Base-by-base conservation (phyloP, 2,888 invertebrate species). In the Globia sparganii region DNA sequence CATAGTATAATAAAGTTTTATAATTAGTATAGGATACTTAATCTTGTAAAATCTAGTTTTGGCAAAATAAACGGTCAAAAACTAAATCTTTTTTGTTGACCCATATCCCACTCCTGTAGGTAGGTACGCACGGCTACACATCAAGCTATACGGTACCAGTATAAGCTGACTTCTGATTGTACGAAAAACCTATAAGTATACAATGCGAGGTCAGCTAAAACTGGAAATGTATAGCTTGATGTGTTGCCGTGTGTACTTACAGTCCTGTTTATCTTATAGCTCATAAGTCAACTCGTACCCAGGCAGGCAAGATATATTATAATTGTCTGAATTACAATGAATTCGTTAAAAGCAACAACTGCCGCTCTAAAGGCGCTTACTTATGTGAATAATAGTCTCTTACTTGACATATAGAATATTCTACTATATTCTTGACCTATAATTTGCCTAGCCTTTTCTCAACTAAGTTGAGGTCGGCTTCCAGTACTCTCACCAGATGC, bases 1-100 rank as follows among this genome's bases (percentile, higher is more conserved):
- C 81, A 87, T 86, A 80, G 85, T 86, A 87, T 86, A 77, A 84
- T 87, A 83, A 88, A 79, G 66, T 84, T 85, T 85, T 88, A 89
- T 87, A 87, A 87, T 77, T 88, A 86, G 72, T 69, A 80, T 86
- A 80, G 71, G 77, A 67, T 84, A n/a, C n/a, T n/a, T n/a, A 80
- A 78, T 81, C 80, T 86, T 85, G 76, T 86, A 81, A 76, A 81
- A 70, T 73, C n/a, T 78, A 62, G 21, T 64, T 81, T 86, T 83
- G 72, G 46, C 71, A 53, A 71, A 80, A 84, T 85, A 86, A 80
- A 85, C 73, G 64, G 66, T 77, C 37, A 77, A 79, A 53, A 75
- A 21, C 11, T 53, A 5, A 34, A 68, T 53, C 6, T 53, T 13
- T 68, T 67, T 68, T 53, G n/a, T 0, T 53, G 34, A 53, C 5